Evolutionary conservation across 2,888 invertebrate species (phyloP).

Genomic region (Drosophila bunnanda): DNA sequence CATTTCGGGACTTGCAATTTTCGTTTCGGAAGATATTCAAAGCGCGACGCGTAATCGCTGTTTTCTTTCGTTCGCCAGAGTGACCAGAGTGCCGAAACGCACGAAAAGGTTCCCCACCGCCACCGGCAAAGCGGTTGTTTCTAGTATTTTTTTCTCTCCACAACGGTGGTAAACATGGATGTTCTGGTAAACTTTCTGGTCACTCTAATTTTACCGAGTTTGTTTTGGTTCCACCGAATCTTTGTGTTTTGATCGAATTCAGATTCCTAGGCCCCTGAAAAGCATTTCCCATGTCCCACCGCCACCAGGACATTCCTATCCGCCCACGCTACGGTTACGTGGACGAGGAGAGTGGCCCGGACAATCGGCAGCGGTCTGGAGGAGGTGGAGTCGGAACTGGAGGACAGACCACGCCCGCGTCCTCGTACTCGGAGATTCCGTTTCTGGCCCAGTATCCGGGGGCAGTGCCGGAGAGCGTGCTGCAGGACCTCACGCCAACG

Average conservation of each 20-base stretch:
- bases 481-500: conserved; percentile 69
- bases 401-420: conserved; percentile 60
- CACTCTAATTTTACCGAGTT: background rate
- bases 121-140: too few species aligned
- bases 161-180: background rate
- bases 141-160: background rate
- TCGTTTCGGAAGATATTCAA: background rate
- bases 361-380: conserved; percentile 4
- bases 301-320: conserved; percentile 81
- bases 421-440: conserved; percentile 80
- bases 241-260: too few species aligned
- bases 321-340: conserved; percentile 79
- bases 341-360: conserved; percentile 59
- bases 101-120: too few species aligned
- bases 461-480: conserved; percentile 66
- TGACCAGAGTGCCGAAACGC: too few species aligned
- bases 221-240: conserved; percentile 9
- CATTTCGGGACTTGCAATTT: background rate
- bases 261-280: too few species aligned
- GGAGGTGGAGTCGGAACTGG: background rate
- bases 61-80: too few species aligned
- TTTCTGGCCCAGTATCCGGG: conserved; percentile 81
- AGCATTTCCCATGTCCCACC: too few species aligned
- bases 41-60: background rate
- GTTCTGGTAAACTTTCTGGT: conserved; percentile 1